These are phyloP conservation scores for Geophilus truncorum DNA, from an alignment of 2,888 invertebrate genomes.

Conservation along the genomic window DNA sequence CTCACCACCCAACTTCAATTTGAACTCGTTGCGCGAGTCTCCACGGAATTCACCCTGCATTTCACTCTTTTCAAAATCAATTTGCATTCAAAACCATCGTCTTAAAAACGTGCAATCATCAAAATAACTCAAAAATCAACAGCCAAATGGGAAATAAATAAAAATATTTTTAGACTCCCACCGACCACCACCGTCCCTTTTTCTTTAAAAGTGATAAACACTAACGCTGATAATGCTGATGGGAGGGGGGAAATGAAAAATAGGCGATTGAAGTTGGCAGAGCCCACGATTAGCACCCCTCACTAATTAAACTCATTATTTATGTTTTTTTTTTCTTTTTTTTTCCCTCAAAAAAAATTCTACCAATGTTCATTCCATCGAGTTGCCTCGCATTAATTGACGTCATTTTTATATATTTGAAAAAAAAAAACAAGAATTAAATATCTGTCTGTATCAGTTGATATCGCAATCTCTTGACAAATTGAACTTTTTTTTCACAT, in stretches of 20 bases:
- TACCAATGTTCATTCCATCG: neutral
- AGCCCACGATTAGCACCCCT: neutral
- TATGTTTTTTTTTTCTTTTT: neutral
- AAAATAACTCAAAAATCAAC: too few species aligned
- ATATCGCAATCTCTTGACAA: neutral
- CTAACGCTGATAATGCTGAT: neutral
- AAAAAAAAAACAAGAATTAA: neutral
- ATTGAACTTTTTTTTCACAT: neutral
- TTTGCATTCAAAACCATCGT: too few species aligned
- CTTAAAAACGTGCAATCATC: too few species aligned
- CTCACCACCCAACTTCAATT: conserved; percentile 2
- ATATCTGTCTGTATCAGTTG: neutral
- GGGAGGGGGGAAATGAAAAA: neutral
- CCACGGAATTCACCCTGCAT: neutral
- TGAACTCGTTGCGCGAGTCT: too few species aligned
- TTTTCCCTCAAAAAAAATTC: neutral
- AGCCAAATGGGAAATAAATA: too few species aligned
- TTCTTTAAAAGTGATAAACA: neutral
- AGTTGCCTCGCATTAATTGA: neutral
- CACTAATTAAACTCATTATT: conserved; percentile 10
- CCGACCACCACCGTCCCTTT: too few species aligned
- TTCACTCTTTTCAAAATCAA: neutral
- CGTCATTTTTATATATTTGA: neutral
- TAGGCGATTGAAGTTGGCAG: neutral
- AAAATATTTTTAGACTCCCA: too few species aligned